phyloP scores from a whole-genome alignment of 92 coral and sea anemone species.

The Chrysogorgia sp. region DNA sequence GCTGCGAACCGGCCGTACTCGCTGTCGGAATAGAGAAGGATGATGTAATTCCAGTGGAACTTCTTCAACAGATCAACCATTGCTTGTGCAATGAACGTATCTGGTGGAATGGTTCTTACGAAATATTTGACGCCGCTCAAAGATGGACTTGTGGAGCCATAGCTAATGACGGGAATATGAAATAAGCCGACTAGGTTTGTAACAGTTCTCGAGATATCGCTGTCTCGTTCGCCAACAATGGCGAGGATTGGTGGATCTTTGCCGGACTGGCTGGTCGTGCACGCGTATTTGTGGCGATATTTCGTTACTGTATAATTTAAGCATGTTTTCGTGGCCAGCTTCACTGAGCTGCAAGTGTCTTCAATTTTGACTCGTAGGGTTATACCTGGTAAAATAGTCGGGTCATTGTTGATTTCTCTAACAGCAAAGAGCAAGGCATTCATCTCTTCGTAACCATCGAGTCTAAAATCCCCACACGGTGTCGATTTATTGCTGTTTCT shows the following conservation, averaged over 20 bases:
- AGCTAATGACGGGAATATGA: conserved; percentile 33
- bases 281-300: background rate
- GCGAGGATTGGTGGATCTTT: background rate
- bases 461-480: conserved; percentile 70
- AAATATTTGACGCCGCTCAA: conserved; percentile 29
- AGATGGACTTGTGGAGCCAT: conserved; percentile 24
- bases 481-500: conserved; percentile 44
- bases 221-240: conserved; percentile 9
- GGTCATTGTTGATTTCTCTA: conserved; percentile 65
- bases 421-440: conserved; percentile 82
- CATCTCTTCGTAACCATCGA: conserved; percentile 75
- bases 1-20: conserved; percentile 88
- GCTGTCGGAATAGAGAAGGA: conserved; percentile 80
- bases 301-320: conserved; percentile 77
- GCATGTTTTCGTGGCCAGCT: conserved; percentile 74
- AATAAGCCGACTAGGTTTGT: conserved; percentile 21
- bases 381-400: conserved; percentile 73
- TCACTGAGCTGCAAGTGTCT: conserved; percentile 82
- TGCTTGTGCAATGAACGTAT: conserved; percentile 65
- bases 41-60: conserved; percentile 77
- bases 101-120: conserved; percentile 26
- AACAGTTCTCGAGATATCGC: conserved; percentile 28
- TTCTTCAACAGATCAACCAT: conserved; percentile 70
- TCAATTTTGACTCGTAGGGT: conserved; percentile 70
- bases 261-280: conserved; percentile 18